Base-by-base conservation (phyloP, 2,113 vertebrate genomes). In the Martes martes region DNA sequence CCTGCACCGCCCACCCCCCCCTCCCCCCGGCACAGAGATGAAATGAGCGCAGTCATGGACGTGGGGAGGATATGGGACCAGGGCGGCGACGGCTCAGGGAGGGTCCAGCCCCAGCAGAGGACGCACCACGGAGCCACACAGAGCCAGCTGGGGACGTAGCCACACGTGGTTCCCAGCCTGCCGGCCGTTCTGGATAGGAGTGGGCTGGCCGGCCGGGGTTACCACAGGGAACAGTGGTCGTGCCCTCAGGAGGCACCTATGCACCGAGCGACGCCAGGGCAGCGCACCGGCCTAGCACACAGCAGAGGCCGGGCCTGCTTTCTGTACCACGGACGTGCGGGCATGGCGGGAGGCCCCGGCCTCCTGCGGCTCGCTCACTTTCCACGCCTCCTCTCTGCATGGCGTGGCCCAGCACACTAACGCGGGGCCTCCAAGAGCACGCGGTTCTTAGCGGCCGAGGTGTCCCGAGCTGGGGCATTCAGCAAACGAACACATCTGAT, bases 311-410 rank as follows among this genome's bases (percentile, higher is more conserved):
- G 26, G 71, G 73, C 39, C 26, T 14, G 73, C 24, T 45, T 36
- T 13, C 71, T 42, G 36, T 13, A 24, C 23, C 71, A 24, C 21
- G 1, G 11, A 11, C 6, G 2, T 10, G 2, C 9, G 2, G n/a
- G 18, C 2, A 0, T 1, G 1, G 10, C 19, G 19, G 19, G 9
- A 0, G 67, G n/a, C 18, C 67, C 71, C 71, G 11, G 71, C 11
- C 11, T 73, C 10, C 10, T 4, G 2, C 11, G 21, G n/a, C 71
- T 42, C 0, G 2, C 39, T 39, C 36, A 2, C 23, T 52, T 7
- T 23, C 19, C 9, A n/a, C 6, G 6, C 50, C 14, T 6, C 21
- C 45, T n/a, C 16, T 74, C 79, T 7, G 10, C 0, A 2, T 24
- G 15, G 71, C 11, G 2, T 6, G 1, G 8, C 2, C 71, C 6